Evolutionary conservation across 1,140 invertebrate genomes (phyloP).

Genomic region (Drosophila chauvacae): DNA sequence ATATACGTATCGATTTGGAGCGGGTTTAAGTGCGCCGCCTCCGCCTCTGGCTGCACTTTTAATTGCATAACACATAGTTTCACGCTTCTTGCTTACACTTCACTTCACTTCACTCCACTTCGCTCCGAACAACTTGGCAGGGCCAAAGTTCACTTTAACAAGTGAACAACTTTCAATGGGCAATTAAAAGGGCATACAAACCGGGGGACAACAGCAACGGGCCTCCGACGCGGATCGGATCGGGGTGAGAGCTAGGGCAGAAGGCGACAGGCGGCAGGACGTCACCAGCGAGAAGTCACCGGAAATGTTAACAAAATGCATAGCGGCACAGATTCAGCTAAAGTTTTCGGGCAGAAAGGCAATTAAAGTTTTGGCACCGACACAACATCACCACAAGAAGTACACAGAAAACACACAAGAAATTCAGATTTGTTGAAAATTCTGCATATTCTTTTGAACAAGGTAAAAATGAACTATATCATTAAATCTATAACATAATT

Average conservation of each 20-base stretch:
- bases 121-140: constrained; percentile 46
- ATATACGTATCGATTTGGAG: constrained; percentile 56
- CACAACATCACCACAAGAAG: constrained; percentile 24
- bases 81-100: constrained; percentile 71
- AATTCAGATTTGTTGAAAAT: background rate
- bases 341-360: constrained; percentile 72
- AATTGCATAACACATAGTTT: constrained; percentile 81
- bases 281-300: constrained; percentile 62
- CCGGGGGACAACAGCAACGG: constrained; percentile 51
- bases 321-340: constrained; percentile 64
- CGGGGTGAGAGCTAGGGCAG: background rate
- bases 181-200: constrained; percentile 81
- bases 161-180: constrained; percentile 82
- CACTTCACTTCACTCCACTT: constrained; percentile 54
- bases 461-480: background rate
- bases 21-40: constrained; percentile 40
- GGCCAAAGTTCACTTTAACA: constrained; percentile 78
- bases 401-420: constrained; percentile 4
- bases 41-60: constrained; percentile 52
- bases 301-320: constrained; percentile 78
- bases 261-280: background rate
- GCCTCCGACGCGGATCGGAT: constrained; percentile 1
- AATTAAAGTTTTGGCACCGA: constrained; percentile 73
- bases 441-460: background rate
- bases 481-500: background rate